Percentiles rank a stretch among this genome's conserved stretches.
phyloP scores from a whole-genome alignment of 2,888 invertebrate genomes.

The Ernsta delagoae region DNA sequence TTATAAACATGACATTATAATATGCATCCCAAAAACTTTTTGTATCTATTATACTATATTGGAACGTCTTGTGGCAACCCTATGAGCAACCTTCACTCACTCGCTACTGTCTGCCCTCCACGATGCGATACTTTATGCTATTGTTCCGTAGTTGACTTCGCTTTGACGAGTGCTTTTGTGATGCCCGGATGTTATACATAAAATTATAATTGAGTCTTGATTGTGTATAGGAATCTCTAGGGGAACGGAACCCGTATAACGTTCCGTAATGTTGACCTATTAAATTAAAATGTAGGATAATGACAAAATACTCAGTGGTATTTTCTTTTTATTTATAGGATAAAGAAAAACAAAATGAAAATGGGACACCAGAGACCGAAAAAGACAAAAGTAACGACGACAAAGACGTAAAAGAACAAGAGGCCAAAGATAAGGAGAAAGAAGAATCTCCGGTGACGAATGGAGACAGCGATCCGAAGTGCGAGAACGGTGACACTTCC shows the following conservation, averaged over 20 bases:
- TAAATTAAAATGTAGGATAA: constrained; percentile 32
- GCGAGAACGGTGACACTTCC: constrained; percentile 69
- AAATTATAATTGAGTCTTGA: constrained; percentile 37
- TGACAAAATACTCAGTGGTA: not conserved
- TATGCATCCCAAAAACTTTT: not conserved
- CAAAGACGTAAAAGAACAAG: constrained; percentile 79
- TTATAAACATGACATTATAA: not conserved
- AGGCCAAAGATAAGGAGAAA: constrained; percentile 54
- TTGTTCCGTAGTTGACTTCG: constrained; percentile 35
- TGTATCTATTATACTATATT: not conserved
- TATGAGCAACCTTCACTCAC: not conserved
- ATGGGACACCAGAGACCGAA: constrained; percentile 86
- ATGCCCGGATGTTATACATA: constrained; percentile 37
- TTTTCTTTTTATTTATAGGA: constrained; percentile 70
- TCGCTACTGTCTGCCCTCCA: constrained; percentile 16
- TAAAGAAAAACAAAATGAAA: constrained; percentile 84
- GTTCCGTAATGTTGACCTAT: constrained; percentile 3
- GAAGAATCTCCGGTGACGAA: constrained; percentile 66
- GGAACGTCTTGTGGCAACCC: not conserved
- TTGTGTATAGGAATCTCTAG: constrained; percentile 16
- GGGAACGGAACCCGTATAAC: constrained; percentile 37
- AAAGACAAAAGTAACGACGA: constrained; percentile 87
- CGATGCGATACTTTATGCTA: constrained; percentile 32
- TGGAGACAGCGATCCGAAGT: constrained; percentile 73
- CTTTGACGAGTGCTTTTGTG: constrained; percentile 36